Percentiles rank a stretch among this genome's conserved stretches.
These are phyloP conservation scores for Amazonetta brasiliensis DNA, from an alignment of 2,797 vertebrate species.

Conservation along the genomic window DNA sequence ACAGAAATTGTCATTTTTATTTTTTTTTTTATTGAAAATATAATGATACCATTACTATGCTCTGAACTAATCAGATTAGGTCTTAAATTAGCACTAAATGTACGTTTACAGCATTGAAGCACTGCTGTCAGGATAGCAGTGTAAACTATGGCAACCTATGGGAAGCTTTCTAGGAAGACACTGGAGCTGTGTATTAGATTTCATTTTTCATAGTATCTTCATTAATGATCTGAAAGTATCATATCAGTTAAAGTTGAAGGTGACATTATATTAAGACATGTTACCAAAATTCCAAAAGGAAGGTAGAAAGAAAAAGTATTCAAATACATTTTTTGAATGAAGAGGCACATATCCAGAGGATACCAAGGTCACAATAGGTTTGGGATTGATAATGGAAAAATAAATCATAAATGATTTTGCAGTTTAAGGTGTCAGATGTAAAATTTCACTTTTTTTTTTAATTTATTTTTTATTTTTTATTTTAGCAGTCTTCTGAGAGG, in stretches of 20 bases:
- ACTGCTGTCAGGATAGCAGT: background rate
- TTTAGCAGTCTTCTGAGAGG: background rate
- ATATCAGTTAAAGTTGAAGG: background rate
- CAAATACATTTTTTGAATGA: background rate
- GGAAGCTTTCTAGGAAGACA: background rate
- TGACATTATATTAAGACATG: background rate
- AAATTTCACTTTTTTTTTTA: background rate
- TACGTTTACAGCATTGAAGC: background rate
- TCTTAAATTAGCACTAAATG: background rate
- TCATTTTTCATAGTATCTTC: background rate
- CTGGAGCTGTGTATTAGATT: background rate
- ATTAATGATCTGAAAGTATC: background rate
- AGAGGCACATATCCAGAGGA: background rate
- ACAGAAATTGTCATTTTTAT: background rate
- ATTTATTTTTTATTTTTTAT: accelerated
- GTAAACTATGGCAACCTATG: background rate
- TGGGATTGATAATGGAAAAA: background rate
- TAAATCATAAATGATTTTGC: background rate
- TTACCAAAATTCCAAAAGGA: background rate
- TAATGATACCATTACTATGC: background rate
- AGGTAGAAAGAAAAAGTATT: background rate
- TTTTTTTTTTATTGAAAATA: background rate
- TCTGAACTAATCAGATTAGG: background rate
- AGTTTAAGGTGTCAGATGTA: background rate
- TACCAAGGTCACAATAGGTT: background rate